Conservation (phyloP, 2,888 invertebrate species). For the Meghimatium bilineatum region DNA sequence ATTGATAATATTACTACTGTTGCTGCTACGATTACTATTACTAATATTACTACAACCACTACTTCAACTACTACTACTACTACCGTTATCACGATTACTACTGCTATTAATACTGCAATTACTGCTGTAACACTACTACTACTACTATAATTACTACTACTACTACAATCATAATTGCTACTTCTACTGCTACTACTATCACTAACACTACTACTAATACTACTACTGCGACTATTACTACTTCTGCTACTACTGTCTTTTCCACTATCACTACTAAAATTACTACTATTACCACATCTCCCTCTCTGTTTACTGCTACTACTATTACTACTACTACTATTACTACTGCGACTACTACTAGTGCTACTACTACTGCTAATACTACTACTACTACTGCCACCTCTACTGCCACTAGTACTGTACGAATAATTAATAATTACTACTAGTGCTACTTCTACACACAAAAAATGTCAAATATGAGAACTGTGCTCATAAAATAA, state of each 20-base stretch:
- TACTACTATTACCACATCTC: no score
- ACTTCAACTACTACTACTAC: neutral
- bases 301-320: no score
- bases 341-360: neutral
- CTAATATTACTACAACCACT: neutral
- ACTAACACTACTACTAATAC: neutral
- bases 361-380: neutral
- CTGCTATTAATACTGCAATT: slow-evolving; percentile 20
- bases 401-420: neutral
- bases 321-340: neutral
- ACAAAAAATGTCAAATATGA: no score
- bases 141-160: neutral
- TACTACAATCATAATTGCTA: no score
- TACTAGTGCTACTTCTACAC: neutral
- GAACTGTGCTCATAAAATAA: no score
- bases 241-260: neutral
- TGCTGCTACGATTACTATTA: neutral
- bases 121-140: neutral
- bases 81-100: slow-evolving; percentile 3
- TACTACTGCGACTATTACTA: neutral
- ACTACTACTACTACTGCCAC: neutral
- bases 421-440: neutral
- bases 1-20: neutral
- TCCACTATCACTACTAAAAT: no score
- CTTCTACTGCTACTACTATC: neutral